Base-by-base conservation (phyloP, 2,797 vertebrate species). In the Sebastolobus altivelis region DNA sequence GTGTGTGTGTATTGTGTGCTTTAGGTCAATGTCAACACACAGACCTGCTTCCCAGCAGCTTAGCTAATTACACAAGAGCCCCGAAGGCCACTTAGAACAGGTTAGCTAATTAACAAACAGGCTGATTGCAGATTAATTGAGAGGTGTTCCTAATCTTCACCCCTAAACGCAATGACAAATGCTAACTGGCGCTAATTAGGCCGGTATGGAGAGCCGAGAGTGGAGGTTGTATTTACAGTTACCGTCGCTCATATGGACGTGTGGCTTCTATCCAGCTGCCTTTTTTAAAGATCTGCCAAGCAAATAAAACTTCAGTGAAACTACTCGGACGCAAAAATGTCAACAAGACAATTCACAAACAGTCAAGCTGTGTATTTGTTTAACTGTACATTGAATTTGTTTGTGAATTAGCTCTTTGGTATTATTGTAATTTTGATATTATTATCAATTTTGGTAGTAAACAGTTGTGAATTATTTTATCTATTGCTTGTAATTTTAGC, bases 71-170 rank as follows among this genome's bases (percentile, higher is more conserved):
- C 94, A 94, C 91, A 88, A 93, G 94, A 91, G 93, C 93, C 94
- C 94, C 90, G 90, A 93, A 95, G 93, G 91, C 95, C 94, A 95
- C 95, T 96, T 96, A 96, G 91, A 95, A 93, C 91, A 94, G 94
- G 96, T 96, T 95, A 95, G 94, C 92, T 96, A 96, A 95, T 96
- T 96, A 97, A 96, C 95, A 95, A 96, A 96, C 95, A 95, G 90
- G 92, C 88, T 95, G 95, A 95, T 93, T 95, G 94, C 94, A 95
- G 95, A 97, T 97, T 95, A 96, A 96, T 96, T 94, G 95, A 94
- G 94, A 96, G 85, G 93, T 93, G 95, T 95, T 96, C 93, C 94
- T 95, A 96, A 96, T 96, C 96, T 96, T 93, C 86, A 92, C 92
- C 95, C 92, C 95, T 95, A 96, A 96, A 95, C 84, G 82, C 89